Evolutionary conservation across 1,140 invertebrate genomes (phyloP).

Genomic region (Orchestia grillus): DNA sequence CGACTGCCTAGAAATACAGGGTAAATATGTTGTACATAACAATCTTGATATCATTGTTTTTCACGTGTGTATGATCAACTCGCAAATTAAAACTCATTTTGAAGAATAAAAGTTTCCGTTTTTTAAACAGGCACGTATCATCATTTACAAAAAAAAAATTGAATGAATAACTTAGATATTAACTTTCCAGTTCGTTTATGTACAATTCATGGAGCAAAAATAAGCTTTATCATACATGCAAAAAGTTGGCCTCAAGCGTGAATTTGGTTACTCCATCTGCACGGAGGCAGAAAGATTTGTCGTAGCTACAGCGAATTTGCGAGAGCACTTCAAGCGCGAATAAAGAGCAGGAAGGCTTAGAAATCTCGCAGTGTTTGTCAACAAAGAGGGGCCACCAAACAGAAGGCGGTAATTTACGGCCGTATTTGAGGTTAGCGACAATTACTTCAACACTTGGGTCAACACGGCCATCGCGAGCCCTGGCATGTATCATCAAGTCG

Average conservation of each 20-base stretch:
- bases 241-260: not conserved
- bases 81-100: too few relatives aligned
- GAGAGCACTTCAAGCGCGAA: not conserved
- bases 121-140: too few relatives aligned
- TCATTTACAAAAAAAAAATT: too few relatives aligned
- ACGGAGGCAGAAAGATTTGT: not conserved
- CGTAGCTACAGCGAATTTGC: not conserved
- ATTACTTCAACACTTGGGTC: not conserved
- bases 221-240: too few relatives aligned
- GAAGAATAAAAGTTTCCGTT: too few relatives aligned
- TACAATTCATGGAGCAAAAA: too few relatives aligned
- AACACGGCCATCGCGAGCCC: not conserved
- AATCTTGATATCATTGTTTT: too few relatives aligned
- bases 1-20: too few relatives aligned
- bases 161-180: too few relatives aligned
- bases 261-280: not conserved
- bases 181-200: too few relatives aligned
- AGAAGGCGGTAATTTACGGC: not conserved
- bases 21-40: too few relatives aligned
- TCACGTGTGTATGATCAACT: too few relatives aligned
- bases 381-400: not conserved
- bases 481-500: not conserved
- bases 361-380: not conserved
- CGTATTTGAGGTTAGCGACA: not conserved
- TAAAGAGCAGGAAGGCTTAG: not conserved